These are phyloP conservation scores for Chiloscyllium plagiosum DNA, from an alignment of 2,113 vertebrate species.

Conservation along the genomic window DNA sequence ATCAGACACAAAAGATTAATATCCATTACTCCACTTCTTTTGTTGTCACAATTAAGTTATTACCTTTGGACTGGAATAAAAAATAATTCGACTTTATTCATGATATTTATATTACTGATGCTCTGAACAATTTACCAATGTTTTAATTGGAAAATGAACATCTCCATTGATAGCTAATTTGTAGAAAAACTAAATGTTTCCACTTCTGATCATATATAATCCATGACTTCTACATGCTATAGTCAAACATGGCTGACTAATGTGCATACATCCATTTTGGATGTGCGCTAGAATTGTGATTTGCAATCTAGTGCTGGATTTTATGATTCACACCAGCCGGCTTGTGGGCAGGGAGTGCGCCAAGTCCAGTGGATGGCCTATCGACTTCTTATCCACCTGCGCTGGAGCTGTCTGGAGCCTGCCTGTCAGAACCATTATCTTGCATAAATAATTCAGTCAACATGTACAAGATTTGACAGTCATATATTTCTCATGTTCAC, in stretches of 20 bases:
- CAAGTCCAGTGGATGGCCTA: not conserved
- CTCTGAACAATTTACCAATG: not conserved
- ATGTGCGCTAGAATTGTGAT: not conserved
- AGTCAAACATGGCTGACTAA: not conserved
- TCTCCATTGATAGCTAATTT: not conserved
- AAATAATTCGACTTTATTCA: conserved; percentile 14
- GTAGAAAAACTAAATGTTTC: not conserved
- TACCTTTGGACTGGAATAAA: no score
- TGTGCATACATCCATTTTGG: not conserved
- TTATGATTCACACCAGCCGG: not conserved
- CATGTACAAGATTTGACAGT: not conserved
- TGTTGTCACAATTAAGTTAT: no score
- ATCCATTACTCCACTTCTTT: not conserved
- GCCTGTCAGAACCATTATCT: not conserved
- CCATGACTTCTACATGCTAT: not conserved
- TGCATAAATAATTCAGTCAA: not conserved
- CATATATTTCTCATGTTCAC: not conserved
- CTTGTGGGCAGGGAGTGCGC: not conserved
- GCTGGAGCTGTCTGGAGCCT: not conserved
- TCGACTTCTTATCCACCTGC: no score
- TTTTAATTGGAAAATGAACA: not conserved
- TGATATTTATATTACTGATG: not conserved
- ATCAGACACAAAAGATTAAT: conserved; percentile 22
- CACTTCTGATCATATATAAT: not conserved
- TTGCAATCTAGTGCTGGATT: not conserved